Percentiles rank a stretch among this genome's conserved stretches.
phyloP scores from a whole-genome alignment of 1,140 invertebrate genomes.

The Octopus bimaculoides region DNA sequence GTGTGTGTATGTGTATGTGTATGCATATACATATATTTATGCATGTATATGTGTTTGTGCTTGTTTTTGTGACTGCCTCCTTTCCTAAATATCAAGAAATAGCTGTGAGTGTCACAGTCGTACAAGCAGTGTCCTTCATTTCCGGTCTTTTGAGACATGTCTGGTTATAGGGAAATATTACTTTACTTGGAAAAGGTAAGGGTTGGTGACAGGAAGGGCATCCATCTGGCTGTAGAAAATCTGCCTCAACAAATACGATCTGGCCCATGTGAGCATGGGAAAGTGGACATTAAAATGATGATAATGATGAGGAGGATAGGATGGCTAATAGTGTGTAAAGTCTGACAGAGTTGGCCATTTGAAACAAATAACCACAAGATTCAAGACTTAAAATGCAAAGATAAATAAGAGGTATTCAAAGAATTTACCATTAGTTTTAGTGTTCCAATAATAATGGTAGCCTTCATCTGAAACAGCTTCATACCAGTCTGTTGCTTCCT shows the following conservation, averaged over 20 bases:
- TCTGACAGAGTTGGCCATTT: background rate
- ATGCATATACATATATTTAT: too few relatives aligned
- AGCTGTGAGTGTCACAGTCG: too few relatives aligned
- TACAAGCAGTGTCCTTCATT: too few relatives aligned
- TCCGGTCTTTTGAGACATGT: too few relatives aligned
- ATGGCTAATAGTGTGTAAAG: background rate
- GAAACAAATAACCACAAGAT: background rate
- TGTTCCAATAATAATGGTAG: constrained; percentile 77
- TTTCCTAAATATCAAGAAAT: too few relatives aligned
- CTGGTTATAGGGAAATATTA: too few relatives aligned
- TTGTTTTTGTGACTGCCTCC: too few relatives aligned
- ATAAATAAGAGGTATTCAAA: background rate
- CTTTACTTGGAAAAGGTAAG: too few relatives aligned
- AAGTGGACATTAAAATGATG: background rate
- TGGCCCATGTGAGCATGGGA: background rate
- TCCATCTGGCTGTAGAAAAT: too few relatives aligned
- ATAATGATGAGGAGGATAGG: background rate
- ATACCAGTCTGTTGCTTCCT: constrained; percentile 65
- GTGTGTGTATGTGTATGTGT: too few relatives aligned
- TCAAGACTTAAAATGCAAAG: background rate
- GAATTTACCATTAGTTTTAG: constrained; percentile 71
- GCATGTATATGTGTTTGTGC: too few relatives aligned
- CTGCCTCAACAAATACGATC: background rate
- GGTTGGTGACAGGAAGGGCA: too few relatives aligned
- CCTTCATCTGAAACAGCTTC: constrained; percentile 72